Percentiles rank a stretch among this genome's conserved stretches.
phyloP scores from a whole-genome alignment of 2,888 invertebrate species.

The Cephus rjabovi region DNA sequence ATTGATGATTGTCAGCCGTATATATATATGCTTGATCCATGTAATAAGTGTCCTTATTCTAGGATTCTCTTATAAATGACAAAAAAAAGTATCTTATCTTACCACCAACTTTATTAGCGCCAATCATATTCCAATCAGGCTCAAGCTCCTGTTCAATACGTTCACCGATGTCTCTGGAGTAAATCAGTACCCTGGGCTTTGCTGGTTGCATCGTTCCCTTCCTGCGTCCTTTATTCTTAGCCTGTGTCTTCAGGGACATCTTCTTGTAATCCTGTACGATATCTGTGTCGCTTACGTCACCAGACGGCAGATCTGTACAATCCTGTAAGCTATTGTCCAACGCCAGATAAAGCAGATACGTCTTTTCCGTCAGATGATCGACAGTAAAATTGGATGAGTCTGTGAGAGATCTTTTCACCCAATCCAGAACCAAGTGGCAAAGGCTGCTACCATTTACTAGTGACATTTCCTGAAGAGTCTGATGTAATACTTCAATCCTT shows the following conservation, averaged over 20 bases:
- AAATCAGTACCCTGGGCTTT: slow-evolving; percentile 74
- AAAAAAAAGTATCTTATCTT: slow-evolving; percentile 18
- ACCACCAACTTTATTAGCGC: slow-evolving; percentile 70
- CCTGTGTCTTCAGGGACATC: slow-evolving; percentile 62
- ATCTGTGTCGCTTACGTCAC: slow-evolving; percentile 77
- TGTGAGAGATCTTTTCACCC: slow-evolving; percentile 66
- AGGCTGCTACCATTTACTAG: slow-evolving; percentile 71
- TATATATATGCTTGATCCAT: no score
- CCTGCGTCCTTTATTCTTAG: slow-evolving; percentile 62
- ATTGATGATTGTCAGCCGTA: no score
- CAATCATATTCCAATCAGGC: slow-evolving; percentile 75
- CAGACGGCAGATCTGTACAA: slow-evolving; percentile 79
- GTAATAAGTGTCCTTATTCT: no score
- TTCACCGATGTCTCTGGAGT: slow-evolving; percentile 71
- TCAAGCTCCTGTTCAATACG: slow-evolving; percentile 68
- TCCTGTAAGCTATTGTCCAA: slow-evolving; percentile 82
- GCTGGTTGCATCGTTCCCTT: slow-evolving; percentile 71
- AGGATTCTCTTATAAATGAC: neutral
- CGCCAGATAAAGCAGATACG: slow-evolving; percentile 81
- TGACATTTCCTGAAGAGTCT: slow-evolving; percentile 77
- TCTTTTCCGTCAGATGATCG: slow-evolving; percentile 71
- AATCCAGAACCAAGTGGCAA: slow-evolving; percentile 74
- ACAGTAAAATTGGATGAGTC: slow-evolving; percentile 33
- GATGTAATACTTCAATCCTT: slow-evolving; percentile 81
- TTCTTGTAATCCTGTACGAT: slow-evolving; percentile 82